Evolutionary conservation across 1,140 invertebrate species (phyloP), one percentile per base, ranked within the genome.

Genomic region (Physella acuta): DNA sequence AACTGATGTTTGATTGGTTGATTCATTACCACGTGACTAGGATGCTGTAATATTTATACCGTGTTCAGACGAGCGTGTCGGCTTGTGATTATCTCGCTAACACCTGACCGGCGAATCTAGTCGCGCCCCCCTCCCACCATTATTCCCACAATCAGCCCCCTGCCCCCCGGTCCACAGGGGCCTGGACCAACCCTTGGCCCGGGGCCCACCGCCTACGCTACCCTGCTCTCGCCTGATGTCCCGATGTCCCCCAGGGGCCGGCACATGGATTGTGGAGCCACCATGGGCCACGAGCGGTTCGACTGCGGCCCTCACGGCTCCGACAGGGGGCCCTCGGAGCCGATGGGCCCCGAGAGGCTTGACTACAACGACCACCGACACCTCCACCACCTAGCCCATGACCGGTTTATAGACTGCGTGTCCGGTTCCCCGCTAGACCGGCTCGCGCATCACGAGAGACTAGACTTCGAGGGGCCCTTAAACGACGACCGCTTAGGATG

Each of bases 111-210:
- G n/a, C n/a, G n/a, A n/a, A n/a, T n/a, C n/a, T n/a, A n/a, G n/a
- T n/a, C n/a, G n/a, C n/a, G n/a, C n/a, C n/a, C n/a, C n/a, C n/a
- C n/a, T 37, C 30, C 36, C 16, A 61, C 59, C 34, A 61, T 61
- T 61, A 61, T 61, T 61, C 59, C 59, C 20, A 61, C 59, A 11
- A 31, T 61, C 34, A 61, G 59, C 36, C 59, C 59, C 24, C 26
- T 61, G 17, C 59, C 59, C 34, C 59, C 36, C n/a, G 59, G 59
- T 24, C 59, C 59, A 3, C 34, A 14, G 59, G 59, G 59, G 59
- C 26, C 59, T 11, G 59, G 59, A 1, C 26, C 59, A 16, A 14
- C 34, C 20, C 36, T 61, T 2, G 59, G 59, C 26, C 36, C 59
- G 4, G 14, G 28, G 8, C 24, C 59, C 36, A 17, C 14, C 16